Conservation (phyloP, 2,797 vertebrate species). For the Yasuhikotakia modesta region DNA sequence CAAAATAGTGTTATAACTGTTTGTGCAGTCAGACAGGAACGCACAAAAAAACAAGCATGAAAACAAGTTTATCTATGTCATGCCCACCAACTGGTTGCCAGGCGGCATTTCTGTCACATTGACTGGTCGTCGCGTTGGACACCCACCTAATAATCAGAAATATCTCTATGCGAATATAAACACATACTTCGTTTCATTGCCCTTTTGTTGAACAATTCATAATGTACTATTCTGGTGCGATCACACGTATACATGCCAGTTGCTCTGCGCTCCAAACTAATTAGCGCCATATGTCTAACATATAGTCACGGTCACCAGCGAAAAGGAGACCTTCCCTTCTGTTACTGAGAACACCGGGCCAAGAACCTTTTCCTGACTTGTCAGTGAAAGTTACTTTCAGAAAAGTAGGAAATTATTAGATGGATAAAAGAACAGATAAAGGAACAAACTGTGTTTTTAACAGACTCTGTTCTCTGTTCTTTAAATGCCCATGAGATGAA, state of each 20-base stretch:
- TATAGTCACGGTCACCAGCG: neutral
- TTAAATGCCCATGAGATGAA: conserved; percentile 57
- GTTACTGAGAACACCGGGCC: conserved; percentile 8
- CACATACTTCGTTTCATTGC: neutral
- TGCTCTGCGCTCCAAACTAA: conserved; percentile 7
- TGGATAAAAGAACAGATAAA: conserved; percentile 46
- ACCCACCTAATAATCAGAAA: neutral
- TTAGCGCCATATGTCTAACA: neutral
- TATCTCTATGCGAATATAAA: neutral
- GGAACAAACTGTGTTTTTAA: conserved; percentile 20
- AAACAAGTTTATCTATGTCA: too few relatives aligned
- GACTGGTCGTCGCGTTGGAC: neutral
- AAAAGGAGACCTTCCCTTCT: conserved; percentile 2
- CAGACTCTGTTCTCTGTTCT: conserved; percentile 29
- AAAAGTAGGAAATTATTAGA: conserved; percentile 37
- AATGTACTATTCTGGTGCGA: neutral
- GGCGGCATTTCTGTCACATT: neutral
- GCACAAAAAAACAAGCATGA: neutral
- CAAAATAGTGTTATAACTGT: neutral
- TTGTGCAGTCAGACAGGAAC: neutral
- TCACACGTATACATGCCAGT: neutral
- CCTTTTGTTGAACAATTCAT: neutral
- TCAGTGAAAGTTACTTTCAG: neutral
- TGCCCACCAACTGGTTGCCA: neutral
- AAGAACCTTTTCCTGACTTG: conserved; percentile 10